phyloP scores from a whole-genome alignment of 2,797 vertebrate species.

The Cossypha heuglini region DNA sequence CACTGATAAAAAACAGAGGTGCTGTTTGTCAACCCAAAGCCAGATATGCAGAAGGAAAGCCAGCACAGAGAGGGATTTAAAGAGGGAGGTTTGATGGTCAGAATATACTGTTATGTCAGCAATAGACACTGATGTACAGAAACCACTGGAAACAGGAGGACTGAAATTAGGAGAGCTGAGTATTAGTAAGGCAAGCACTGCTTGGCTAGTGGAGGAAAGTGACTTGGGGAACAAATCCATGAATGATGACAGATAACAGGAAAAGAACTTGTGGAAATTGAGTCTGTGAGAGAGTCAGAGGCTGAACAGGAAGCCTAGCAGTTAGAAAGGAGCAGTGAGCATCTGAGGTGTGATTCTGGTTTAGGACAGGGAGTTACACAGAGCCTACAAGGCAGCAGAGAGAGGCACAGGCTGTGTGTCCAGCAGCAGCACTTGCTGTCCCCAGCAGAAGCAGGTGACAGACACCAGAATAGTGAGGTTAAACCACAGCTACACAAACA shows the following conservation, averaged over 20 bases:
- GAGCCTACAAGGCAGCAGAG: background rate
- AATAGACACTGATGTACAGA: background rate
- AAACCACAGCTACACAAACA: background rate
- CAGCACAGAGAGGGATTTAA: background rate
- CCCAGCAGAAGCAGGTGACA: background rate
- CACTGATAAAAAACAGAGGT: background rate
- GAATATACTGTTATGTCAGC: background rate
- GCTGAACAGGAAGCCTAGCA: background rate
- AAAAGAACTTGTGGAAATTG: background rate
- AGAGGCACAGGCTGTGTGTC: background rate
- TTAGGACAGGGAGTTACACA: background rate
- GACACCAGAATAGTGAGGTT: background rate
- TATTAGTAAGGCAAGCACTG: background rate
- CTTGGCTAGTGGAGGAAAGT: background rate
- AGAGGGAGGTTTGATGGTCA: background rate
- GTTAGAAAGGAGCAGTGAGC: background rate
- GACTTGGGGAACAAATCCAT: background rate
- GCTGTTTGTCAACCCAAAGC: background rate
- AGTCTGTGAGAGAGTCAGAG: background rate
- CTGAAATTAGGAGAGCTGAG: background rate
- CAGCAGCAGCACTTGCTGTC: background rate
- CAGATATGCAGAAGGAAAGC: background rate
- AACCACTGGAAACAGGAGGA: background rate
- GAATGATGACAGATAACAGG: background rate
- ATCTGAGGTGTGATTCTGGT: background rate